Evolutionary conservation across 2,797 vertebrate species (phyloP).

Genomic region (Chaunax sp.): DNA sequence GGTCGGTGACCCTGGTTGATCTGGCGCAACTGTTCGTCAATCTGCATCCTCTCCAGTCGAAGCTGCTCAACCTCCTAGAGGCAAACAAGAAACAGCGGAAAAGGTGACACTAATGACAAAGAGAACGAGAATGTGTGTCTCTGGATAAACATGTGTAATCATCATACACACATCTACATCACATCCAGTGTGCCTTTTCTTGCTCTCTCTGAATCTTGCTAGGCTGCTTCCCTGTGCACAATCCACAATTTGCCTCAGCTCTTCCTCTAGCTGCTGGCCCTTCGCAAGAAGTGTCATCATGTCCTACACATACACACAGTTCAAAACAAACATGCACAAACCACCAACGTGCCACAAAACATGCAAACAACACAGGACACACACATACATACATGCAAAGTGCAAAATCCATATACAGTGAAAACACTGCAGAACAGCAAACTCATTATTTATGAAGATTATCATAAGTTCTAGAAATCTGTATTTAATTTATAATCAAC

Average conservation of each 20-base stretch:
- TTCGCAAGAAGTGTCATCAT: conserved; percentile 63
- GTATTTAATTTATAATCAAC: not conserved
- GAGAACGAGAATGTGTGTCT: not conserved
- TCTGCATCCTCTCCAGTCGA: conserved; percentile 95
- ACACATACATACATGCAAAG: conserved; percentile 16
- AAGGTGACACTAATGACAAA: not conserved
- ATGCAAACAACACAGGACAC: conserved; percentile 49
- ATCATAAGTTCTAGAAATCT: not conserved
- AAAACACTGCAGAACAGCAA: conserved; percentile 29
- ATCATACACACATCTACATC: conserved; percentile 68
- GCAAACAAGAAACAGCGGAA: not conserved
- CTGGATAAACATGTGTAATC: conserved; percentile 27
- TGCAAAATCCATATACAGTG: conserved; percentile 13
- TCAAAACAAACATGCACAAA: conserved; percentile 44
- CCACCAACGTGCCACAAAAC: conserved; percentile 30
- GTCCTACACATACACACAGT: conserved; percentile 56
- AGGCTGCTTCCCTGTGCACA: conserved; percentile 58
- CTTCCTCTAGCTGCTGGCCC: conserved; percentile 62
- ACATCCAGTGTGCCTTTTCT: conserved; percentile 48
- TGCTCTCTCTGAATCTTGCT: conserved; percentile 63
- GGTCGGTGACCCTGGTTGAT: conserved; percentile 95
- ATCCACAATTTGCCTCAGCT: conserved; percentile 62
- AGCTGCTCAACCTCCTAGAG: conserved; percentile 95
- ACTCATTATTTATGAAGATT: conserved; percentile 4
- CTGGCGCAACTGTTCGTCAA: conserved; percentile 96